Conservation (phyloP, 1,140 invertebrate species). For the Lepidurus apus region DNA sequence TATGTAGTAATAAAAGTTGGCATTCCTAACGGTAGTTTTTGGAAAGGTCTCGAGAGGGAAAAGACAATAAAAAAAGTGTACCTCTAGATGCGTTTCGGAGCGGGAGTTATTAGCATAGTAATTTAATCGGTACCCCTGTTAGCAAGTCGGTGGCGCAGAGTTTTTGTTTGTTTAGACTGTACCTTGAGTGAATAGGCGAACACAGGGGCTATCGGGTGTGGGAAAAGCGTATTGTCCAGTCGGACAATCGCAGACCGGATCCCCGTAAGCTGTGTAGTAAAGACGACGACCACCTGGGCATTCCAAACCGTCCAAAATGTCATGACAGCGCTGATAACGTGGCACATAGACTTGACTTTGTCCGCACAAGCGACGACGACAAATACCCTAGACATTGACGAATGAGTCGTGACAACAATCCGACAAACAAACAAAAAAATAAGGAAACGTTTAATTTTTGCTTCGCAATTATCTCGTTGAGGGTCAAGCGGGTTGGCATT, state of each 20-base stretch:
- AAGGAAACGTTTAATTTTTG: neutral
- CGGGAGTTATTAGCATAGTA: neutral
- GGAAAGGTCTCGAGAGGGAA: neutral
- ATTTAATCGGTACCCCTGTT: neutral
- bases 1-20: neutral
- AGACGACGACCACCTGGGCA: constrained; percentile 31
- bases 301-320: constrained; percentile 24
- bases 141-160: neutral
- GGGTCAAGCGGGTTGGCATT: neutral
- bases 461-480: neutral
- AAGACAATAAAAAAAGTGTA: neutral
- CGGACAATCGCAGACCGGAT: constrained; percentile 32
- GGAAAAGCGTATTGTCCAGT: constrained; percentile 32
- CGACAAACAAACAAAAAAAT: neutral
- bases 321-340: constrained; percentile 32
- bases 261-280: constrained; percentile 31
- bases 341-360: constrained; percentile 25
- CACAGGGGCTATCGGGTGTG: constrained; percentile 23
- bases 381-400: neutral
- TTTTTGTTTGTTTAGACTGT: neutral
- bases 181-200: constrained; percentile 33
- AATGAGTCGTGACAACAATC: neutral
- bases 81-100: neutral
- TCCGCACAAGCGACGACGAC: constrained; percentile 28
- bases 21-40: constrained; percentile 5